Conservation (phyloP, 2,797 vertebrate species). For the Thaleichthys pacificus region DNA sequence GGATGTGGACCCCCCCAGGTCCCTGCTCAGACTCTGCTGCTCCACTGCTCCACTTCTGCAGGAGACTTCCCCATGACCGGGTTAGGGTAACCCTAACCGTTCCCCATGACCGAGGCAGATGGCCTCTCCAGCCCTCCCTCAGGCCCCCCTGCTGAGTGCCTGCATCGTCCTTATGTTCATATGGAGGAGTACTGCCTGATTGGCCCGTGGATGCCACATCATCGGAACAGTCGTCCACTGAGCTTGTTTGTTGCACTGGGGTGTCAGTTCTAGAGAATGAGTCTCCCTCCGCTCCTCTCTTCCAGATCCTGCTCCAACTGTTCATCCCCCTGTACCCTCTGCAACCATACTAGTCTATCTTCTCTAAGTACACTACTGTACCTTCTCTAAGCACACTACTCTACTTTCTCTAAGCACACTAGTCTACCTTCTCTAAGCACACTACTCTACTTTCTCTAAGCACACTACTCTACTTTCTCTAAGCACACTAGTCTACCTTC, state of each 20-base stretch:
- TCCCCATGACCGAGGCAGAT: constrained; percentile 68
- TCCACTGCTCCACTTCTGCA: constrained; percentile 42
- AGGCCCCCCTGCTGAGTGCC: constrained; percentile 42
- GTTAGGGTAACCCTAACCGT: neutral
- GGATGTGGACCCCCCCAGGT: constrained; percentile 47
- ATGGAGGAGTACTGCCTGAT: constrained; percentile 35
- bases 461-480: too few relatives aligned
- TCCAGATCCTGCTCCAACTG: constrained; percentile 43
- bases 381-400: neutral
- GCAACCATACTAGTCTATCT: neutral
- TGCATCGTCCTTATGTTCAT: constrained; percentile 16
- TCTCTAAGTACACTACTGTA: neutral
- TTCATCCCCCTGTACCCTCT: constrained; percentile 49
- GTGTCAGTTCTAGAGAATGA: constrained; percentile 43
- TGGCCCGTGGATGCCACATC: constrained; percentile 33
- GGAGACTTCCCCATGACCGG: constrained; percentile 58
- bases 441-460: too few relatives aligned
- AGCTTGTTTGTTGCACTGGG: constrained; percentile 50
- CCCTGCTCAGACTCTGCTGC: constrained; percentile 37
- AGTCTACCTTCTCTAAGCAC: too few relatives aligned
- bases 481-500: too few relatives aligned
- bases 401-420: too few relatives aligned
- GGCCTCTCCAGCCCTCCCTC: constrained; percentile 51
- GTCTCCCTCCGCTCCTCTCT: constrained; percentile 26
- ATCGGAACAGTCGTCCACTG: constrained; percentile 37